Base-by-base conservation (phyloP, 1,140 invertebrate species). In the Globodera rostochiensis region DNA sequence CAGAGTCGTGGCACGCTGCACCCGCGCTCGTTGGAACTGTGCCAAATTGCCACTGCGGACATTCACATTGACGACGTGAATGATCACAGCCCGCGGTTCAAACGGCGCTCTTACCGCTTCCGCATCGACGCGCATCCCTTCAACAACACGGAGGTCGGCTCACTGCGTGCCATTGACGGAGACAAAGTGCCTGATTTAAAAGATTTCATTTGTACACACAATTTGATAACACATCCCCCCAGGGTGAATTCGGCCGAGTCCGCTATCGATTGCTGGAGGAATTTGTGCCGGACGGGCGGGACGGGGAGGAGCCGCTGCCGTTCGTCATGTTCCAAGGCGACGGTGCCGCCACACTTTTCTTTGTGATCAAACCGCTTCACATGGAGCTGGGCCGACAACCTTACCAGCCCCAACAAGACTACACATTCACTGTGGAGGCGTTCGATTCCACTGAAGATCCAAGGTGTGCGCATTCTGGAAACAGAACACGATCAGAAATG, bases 121-220 rank as follows among this genome's bases (percentile, higher is more conserved):
- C 83, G 83, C 57, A 84, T 80, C 25, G 84, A 85, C 50, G 77
- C 77, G 46, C 66, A 73, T n/a, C 85, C 85, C 11, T 86, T 81
- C 70, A 86, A 86, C 60, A 86, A 86, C 70, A 87, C 85, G 15
- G 85, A 86, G 67, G 79, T 86, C 69, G 85, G 85, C n/a, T 66
- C 83, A n/a, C 8, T 86, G n/a, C 45, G 47, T 45, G 85, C 85
- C n/a, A 70, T 67, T 60, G 85, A 86, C 79, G 71, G 84, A 53
- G 85, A 86, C 74, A 75, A 84, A 53, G 82, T 83, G 21, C 81
- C 79, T 8, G 82, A n/a, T 84, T 81, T 84, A 83, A 83, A 73
- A 13, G 25, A 69, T 49, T 11, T 3, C 36, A 6, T 71, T 71
- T 71, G 4, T 45, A 49, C 36, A 8, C 8, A 71, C 7, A 71